Conservation (phyloP, 1,140 invertebrate species). For the Ceratosolen fusciceps region DNA sequence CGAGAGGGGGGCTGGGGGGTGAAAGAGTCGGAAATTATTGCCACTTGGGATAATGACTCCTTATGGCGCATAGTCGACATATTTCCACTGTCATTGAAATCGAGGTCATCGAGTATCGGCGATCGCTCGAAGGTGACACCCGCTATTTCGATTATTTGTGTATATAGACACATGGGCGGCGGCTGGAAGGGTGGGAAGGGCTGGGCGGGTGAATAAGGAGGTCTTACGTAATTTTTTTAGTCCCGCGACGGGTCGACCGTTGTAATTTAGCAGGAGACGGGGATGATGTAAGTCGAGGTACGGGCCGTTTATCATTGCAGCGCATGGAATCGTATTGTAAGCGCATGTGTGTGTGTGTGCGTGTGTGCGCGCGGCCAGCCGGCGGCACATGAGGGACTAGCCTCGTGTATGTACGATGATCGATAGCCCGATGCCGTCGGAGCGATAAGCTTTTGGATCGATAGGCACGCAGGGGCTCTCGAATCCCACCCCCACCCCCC, state of each 20-base stretch:
- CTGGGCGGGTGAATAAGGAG: no score
- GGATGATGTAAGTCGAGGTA: neutral
- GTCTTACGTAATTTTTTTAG: neutral
- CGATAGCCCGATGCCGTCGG: constrained; percentile 46
- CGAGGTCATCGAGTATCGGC: neutral
- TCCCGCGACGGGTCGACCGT: neutral
- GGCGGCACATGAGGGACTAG: neutral
- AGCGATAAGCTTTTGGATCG: constrained; percentile 43
- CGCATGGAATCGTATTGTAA: constrained; percentile 47
- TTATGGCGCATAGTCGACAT: neutral
- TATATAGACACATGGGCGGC: no score
- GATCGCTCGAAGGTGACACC: neutral
- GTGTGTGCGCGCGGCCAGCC: constrained; percentile 38
- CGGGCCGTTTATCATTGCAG: constrained; percentile 47
- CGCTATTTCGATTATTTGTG: constrained; percentile 9
- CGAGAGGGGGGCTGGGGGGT: no score
- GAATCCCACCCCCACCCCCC: neutral
- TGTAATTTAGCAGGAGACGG: constrained; percentile 16
- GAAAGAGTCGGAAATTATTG: constrained; percentile 7
- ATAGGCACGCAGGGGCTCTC: neutral
- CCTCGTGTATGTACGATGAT: constrained; percentile 53
- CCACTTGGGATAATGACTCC: constrained; percentile 4
- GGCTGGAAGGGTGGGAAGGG: no score
- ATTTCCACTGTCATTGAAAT: constrained; percentile 21
- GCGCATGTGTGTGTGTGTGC: no score